Evolutionary conservation across 2,888 invertebrate genomes (phyloP).

Genomic region (Autographa gamma): DNA sequence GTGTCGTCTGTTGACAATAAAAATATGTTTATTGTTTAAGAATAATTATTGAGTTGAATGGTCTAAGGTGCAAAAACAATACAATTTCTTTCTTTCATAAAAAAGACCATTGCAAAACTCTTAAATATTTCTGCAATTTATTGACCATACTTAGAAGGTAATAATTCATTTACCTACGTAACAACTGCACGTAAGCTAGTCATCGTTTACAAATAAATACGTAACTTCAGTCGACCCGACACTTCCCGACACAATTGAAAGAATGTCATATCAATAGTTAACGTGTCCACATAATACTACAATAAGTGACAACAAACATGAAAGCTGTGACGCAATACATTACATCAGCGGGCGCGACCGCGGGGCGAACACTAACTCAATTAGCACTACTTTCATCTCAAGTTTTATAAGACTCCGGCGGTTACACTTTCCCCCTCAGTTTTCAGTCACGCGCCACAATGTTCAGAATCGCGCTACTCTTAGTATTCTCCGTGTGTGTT

Average conservation of each 20-base stretch:
- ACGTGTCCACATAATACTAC: slow-evolving; percentile 41
- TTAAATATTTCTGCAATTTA: neutral
- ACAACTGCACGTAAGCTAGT: slow-evolving; percentile 2
- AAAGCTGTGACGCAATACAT: slow-evolving; percentile 63
- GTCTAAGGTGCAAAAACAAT: neutral
- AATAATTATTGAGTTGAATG: neutral
- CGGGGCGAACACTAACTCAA: slow-evolving; percentile 74
- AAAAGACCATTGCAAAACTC: neutral
- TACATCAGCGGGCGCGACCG: slow-evolving; percentile 58
- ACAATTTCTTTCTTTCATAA: neutral
- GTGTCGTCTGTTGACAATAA: neutral
- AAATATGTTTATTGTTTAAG: too few species aligned
- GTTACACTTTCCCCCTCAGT: slow-evolving; percentile 76
- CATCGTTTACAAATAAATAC: slow-evolving; percentile 20
- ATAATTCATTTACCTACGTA: neutral
- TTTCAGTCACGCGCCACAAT: slow-evolving; percentile 62
- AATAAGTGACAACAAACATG: slow-evolving; percentile 43
- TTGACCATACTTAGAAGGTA: neutral
- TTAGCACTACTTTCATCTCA: slow-evolving; percentile 82
- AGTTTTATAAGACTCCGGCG: slow-evolving; percentile 78
- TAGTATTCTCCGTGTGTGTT: slow-evolving; percentile 46
- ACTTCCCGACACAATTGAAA: slow-evolving; percentile 31
- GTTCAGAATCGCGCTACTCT: slow-evolving; percentile 46
- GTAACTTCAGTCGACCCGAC: slow-evolving; percentile 21
- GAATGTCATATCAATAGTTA: slow-evolving; percentile 26